phyloP scores from a whole-genome alignment of 2,113 vertebrate species.

The Leptodactylus fuscus region DNA sequence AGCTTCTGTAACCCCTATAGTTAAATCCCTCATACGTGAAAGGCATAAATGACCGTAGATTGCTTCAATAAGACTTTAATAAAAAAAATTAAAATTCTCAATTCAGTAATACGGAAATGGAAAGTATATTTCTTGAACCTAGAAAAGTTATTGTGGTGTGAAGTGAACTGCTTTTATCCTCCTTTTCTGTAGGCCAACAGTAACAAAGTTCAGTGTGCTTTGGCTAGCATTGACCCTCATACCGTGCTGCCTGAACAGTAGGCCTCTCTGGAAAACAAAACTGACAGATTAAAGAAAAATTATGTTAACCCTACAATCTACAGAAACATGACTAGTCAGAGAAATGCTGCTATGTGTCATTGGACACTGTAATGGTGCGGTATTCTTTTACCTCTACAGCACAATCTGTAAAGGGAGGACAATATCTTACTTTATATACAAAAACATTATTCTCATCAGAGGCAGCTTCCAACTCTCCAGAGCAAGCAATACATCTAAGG shows the following conservation, averaged over 20 bases:
- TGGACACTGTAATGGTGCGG: neutral
- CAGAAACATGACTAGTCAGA: neutral
- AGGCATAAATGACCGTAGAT: neutral
- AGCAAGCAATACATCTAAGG: too few species aligned
- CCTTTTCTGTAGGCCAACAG: neutral
- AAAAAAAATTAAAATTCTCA: too few species aligned
- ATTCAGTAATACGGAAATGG: neutral
- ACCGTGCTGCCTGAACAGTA: slow-evolving; percentile 33
- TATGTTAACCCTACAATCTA: slow-evolving; percentile 6
- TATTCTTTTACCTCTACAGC: too few species aligned
- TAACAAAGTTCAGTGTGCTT: slow-evolving; percentile 18
- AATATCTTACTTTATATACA: neutral
- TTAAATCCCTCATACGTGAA: neutral
- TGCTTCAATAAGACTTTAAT: neutral
- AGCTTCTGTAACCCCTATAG: neutral
- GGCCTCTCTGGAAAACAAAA: slow-evolving; percentile 36
- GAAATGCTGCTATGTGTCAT: neutral
- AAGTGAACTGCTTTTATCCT: slow-evolving; percentile 1
- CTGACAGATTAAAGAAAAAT: neutral
- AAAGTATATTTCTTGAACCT: slow-evolving; percentile 11
- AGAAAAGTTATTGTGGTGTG: slow-evolving; percentile 33
- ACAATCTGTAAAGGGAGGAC: too few species aligned
- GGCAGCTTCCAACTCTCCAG: too few species aligned
- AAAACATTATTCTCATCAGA: too few species aligned
- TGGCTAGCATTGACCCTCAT: slow-evolving; percentile 36